These are phyloP conservation scores for Atractosteus spatula DNA, from an alignment of 2,113 vertebrate genomes.

Conservation along the genomic window DNA sequence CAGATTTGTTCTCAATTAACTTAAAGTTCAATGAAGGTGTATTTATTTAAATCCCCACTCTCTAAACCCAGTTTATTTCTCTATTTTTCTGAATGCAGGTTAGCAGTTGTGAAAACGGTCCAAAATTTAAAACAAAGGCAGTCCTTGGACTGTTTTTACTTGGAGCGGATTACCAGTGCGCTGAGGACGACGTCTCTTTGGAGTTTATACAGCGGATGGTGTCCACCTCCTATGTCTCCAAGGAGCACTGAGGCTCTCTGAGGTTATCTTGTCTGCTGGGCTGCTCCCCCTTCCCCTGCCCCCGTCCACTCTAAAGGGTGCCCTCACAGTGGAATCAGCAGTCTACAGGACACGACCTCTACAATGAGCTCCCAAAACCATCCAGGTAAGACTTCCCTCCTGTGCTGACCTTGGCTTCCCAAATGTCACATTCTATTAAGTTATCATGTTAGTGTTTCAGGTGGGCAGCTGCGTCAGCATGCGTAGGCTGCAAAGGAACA, in stretches of 20 bases:
- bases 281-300: conserved; percentile 9
- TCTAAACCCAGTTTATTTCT: neutral
- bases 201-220: conserved; percentile 41
- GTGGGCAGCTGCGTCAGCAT: too few relatives aligned
- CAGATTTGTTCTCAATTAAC: too few relatives aligned
- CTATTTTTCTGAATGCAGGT: neutral
- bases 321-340: conserved; percentile 7
- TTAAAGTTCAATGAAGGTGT: too few relatives aligned
- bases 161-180: neutral
- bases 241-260: conserved; percentile 48
- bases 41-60: too few relatives aligned
- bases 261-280: conserved; percentile 29
- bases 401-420: neutral
- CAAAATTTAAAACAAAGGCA: neutral
- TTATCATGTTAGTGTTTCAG: too few relatives aligned
- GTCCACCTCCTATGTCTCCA: conserved; percentile 22
- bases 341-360: neutral
- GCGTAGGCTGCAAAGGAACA: too few relatives aligned
- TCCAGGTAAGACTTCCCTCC: conserved; percentile 51
- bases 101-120: neutral
- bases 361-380: conserved; percentile 61
- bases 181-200: conserved; percentile 8
- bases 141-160: neutral
- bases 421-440: too few relatives aligned
- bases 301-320: neutral